Evolutionary conservation across 2,888 invertebrate species (phyloP), one percentile per base, ranked within the genome.

Genomic region (Cabera pusaria): DNA sequence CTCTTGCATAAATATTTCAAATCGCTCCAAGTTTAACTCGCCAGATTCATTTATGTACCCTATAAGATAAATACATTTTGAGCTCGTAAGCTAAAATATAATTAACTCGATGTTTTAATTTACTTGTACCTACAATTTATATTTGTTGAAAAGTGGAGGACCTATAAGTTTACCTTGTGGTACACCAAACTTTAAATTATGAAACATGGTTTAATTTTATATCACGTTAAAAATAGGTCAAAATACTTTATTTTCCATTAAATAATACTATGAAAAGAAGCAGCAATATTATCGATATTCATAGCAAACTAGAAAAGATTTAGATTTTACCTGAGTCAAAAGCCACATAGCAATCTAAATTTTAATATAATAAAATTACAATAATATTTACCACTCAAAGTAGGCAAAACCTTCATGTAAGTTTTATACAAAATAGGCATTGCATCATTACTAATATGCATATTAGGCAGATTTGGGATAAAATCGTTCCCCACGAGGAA

Each of bases 401-500:
- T 92, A 0, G 97, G 97, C 59, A 98, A 87, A 18, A 97, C 93
- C 26, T 93, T 91, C 84, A 94, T 97, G 78, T 99, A 98, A 0
- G 94, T 94, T 60, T 92, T 91, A 82, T 97, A 98, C 20, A 99
- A 87, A 45, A 95, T 72, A 0, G 97, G 96, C 48, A 99, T 80
- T 6, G 97, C 97, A 64, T 97, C 97, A 64, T 95, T 94, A 54
- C 93, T 93, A 52, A 99, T 99, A 76, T 99, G 97, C 75, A 99
- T 91, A 77, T 97, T 94, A 1, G 99, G 99, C 49, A 99, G 90
- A 87, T 98, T 93, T 0, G 99, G 99, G 61, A 99, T 96, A 79
- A 99, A 99, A 81, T 99, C 99, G 72, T 99, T 99, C 48, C 99
- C 99, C 5, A 99, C 96, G 10, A 99, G 84, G 75, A 98, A 98